Evolutionary conservation across 2,888 invertebrate species (phyloP).

Genomic region (Dendrolimus pini): DNA sequence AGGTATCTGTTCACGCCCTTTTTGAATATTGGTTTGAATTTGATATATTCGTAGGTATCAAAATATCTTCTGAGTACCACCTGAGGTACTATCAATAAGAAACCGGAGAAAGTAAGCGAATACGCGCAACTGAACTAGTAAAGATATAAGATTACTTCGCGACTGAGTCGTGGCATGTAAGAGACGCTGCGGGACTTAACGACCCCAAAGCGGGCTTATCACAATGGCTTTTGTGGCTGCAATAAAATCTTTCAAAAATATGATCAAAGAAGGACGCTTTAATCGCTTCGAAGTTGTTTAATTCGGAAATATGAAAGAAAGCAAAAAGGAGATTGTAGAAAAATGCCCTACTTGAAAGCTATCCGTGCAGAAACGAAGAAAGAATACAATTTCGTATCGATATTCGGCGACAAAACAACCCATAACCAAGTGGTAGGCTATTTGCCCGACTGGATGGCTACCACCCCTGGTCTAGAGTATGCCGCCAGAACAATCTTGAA

Average conservation of each 20-base stretch:
- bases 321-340: too few species aligned
- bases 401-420: too few species aligned
- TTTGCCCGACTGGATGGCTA: too few species aligned
- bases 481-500: too few species aligned
- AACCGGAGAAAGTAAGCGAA: neutral
- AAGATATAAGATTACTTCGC: neutral
- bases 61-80: too few species aligned
- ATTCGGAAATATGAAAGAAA: neutral
- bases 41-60: too few species aligned
- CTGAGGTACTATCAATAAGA: too few species aligned
- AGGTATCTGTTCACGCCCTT: too few species aligned
- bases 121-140: neutral
- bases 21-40: too few species aligned
- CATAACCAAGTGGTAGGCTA: too few species aligned
- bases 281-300: neutral
- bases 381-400: too few species aligned
- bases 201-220: neutral
- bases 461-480: too few species aligned
- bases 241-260: neutral
- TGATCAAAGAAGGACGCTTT: neutral
- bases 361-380: neutral
- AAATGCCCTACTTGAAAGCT: neutral
- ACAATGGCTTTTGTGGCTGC: neutral
- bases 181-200: neutral
- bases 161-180: neutral